Base-by-base conservation (phyloP, 37 sponge, comb jelly and placozoan species). In the Halichondria panicea region DNA sequence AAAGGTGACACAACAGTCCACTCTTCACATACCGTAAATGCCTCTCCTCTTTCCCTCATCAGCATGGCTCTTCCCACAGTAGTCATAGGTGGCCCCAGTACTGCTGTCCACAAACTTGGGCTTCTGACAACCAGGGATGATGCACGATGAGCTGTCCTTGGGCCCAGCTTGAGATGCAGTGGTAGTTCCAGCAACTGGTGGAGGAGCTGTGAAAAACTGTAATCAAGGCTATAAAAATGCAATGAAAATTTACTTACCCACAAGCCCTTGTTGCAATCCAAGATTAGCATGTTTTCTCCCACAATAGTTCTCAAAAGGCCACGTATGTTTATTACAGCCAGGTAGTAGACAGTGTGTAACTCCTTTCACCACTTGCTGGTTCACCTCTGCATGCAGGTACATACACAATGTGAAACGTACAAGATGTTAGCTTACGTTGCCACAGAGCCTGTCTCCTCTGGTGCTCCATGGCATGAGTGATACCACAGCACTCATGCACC, bases 301-400 rank as follows among this genome's bases (percentile, higher is more conserved):
- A 43, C 94, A 93, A 83, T 93, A 93, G 82, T 93, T 93, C 76
- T 63, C 74, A 63, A 93, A 93, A 4, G 94, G 94, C 94, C 94
- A 93, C 22, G 70, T 71, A 45, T 64, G 71, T 9, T 67, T 68
- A 74, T 60, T 79, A 67, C 94, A 93, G 36, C 68, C 66, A 2
- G 94, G 94, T 1, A 93, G 79, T 9, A 89, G 76, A 66, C 94
- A 93, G 70, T 93, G 94, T 2, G 94, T 93, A 27, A 88, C 40
- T 0, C 94, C 94, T 63, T 93, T 93, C 19, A 85, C 61, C 35
- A 92, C 55, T 5, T 70, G 54, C 27, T 43, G 66, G 4, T 38
- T 40, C n/a, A 41, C 13, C 40, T 45, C 77, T 69, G 55, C 8
- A 37, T 60, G 24, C 18, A n/a, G n/a, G 12, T 68, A 50, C 28